Evolutionary conservation across 2,797 vertebrate genomes (phyloP), one percentile per base, ranked within the genome.

Genomic region (Oophaga sylvatica): DNA sequence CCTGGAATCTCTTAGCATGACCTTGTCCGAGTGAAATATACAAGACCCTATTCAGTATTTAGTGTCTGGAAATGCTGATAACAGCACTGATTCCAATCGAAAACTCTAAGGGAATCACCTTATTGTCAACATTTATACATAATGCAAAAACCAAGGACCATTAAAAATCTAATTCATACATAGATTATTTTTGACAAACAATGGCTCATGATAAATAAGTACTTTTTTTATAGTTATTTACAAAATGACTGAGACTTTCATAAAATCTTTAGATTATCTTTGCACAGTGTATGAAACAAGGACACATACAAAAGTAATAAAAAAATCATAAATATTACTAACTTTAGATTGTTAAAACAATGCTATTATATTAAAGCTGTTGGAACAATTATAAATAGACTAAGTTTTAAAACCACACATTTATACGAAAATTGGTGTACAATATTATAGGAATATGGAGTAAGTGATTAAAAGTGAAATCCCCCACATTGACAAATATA

Each of bases 1-100:
- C 79, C 77, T 71, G 81, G 85, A 86, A 85, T 89, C 84, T 89
- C 83, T 82, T 86, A 86, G 80, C 73, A 83, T 89, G 88, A 89
- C 88, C 84, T 89, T 86, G 84, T 83, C 65, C 53, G 56, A 80
- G 84, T 86, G 77, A 89, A 86, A 78, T 79, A 89, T 86, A 89
- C 65, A 80, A 73, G 75, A 80, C 63, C 80, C 65, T 86, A 73
- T 89, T 89, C 56, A 29, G 80, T 89, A 89, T 86, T 89, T 89
- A 89, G 73, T 80, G 53, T 89, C 88, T 89, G 88, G 88, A 82
- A 80, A 79, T 71, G 62, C 88, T 87, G 88, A 89, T 89, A 89
- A 86, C 85, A 86, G 65, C 75, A 63, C 65, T 63, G 88, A 89
- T 89, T 81, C 41, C 57, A 83, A 89, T 89, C 84, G 8, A 83